Conservation (phyloP, 2,113 vertebrate species). For the Rostratula benghalensis region DNA sequence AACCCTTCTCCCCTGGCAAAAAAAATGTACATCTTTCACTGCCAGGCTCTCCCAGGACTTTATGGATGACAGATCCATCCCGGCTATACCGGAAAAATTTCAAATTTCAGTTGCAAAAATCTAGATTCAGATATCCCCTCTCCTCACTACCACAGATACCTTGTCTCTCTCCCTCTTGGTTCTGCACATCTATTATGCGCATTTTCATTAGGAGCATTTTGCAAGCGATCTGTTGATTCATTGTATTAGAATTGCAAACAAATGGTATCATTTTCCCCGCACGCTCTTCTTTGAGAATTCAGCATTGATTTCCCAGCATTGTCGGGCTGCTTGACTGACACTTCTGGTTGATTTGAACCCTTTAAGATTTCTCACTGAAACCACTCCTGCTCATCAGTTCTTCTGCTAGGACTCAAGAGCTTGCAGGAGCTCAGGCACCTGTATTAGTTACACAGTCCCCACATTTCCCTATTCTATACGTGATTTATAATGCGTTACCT, state of each 20-base stretch:
- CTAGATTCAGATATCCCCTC: not conserved
- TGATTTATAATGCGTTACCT: not conserved
- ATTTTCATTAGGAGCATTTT: constrained; percentile 69
- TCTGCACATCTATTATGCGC: constrained; percentile 36
- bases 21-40: not conserved
- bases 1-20: not conserved
- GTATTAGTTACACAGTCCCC: not conserved
- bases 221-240: constrained; percentile 72
- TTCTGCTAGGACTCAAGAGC: not conserved
- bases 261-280: constrained; percentile 66
- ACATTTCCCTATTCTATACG: not conserved
- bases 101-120: not conserved
- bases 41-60: not conserved
- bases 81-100: not conserved
- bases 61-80: not conserved
- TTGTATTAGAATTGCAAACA: constrained; percentile 80
- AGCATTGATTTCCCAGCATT: constrained; percentile 68
- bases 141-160: not conserved
- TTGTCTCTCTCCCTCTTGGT: not conserved
- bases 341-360: constrained; percentile 60
- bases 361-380: constrained; percentile 24
- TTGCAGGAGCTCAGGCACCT: not conserved
- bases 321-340: constrained; percentile 67
- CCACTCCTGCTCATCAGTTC: constrained; percentile 10
- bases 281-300: constrained; percentile 52